A percentile compares a stretch with the other conserved stretches of the same genome.
Evolutionary conservation across 2,888 invertebrate species (phyloP).

Genomic region (Helleia helle): DNA sequence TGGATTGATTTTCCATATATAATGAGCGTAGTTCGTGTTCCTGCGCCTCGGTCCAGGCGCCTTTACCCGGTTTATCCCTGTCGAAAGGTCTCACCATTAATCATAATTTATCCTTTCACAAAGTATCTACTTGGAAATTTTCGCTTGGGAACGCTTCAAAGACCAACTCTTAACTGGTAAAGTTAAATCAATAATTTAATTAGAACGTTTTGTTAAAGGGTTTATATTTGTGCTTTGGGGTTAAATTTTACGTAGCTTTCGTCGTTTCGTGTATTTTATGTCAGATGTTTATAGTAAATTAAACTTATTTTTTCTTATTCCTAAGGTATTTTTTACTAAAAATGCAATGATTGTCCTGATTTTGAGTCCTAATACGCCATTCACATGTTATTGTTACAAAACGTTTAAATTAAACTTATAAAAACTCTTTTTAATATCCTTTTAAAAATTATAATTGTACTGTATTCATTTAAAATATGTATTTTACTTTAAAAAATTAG

Average conservation of each 20-base stretch:
- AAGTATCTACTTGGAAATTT: conserved; percentile 10
- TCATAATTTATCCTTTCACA: conserved; percentile 18
- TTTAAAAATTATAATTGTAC: too few species aligned
- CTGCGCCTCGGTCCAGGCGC: conserved; percentile 88
- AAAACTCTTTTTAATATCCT: too few species aligned
- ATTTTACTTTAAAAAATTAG: too few species aligned
- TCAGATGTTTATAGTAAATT: too few species aligned
- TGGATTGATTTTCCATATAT: conserved; percentile 87
- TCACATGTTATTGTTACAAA: too few species aligned
- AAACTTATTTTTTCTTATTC: too few species aligned
- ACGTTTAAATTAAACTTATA: too few species aligned
- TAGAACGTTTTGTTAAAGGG: conserved; percentile 5
- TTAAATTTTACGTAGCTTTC: neutral
- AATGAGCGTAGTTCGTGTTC: conserved; percentile 88
- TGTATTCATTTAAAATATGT: too few species aligned
- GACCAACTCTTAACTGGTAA: neutral
- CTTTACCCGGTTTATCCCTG: conserved; percentile 60
- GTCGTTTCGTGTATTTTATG: too few species aligned
- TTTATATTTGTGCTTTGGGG: neutral
- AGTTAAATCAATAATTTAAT: conserved; percentile 7
- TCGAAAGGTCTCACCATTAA: conserved; percentile 15
- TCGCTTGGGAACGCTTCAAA: conserved; percentile 9
- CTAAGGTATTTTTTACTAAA: too few species aligned
- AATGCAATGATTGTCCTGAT: too few species aligned
- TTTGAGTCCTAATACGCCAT: too few species aligned